Conservation (phyloP, 2,113 vertebrate species). For the Orycteropus afer region DNA sequence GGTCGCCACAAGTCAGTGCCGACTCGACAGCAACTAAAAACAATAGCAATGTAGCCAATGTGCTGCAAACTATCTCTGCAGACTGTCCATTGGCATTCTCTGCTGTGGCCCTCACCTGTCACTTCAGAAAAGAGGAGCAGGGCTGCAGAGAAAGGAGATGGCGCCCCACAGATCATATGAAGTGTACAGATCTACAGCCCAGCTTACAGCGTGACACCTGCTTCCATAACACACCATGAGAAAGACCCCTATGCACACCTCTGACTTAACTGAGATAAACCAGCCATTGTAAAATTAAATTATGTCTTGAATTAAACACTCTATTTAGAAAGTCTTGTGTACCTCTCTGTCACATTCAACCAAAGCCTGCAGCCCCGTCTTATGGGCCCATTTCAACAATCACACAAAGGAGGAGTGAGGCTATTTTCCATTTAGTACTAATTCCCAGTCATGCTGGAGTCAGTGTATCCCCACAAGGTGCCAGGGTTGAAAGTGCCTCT, state of each 20-base stretch:
- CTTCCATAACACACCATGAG: neutral
- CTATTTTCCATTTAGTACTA: neutral
- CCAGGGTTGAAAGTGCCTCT: conserved; percentile 37
- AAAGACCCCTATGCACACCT: neutral
- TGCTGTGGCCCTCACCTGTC: neutral
- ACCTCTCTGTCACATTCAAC: neutral
- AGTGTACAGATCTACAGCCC: accelerated
- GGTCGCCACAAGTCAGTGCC: too few species aligned
- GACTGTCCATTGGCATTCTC: neutral
- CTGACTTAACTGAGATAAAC: conserved; percentile 30
- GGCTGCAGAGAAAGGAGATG: neutral
- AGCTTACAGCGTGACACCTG: neutral
- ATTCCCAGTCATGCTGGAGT: conserved; percentile 41
- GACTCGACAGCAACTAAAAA: neutral
- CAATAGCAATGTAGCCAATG: neutral
- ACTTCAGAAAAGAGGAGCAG: neutral
- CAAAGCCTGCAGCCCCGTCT: neutral
- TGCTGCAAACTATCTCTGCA: neutral
- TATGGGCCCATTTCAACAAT: neutral
- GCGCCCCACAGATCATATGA: neutral
- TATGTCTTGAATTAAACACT: conserved; percentile 13
- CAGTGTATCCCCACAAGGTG: neutral
- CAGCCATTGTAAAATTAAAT: conserved; percentile 29
- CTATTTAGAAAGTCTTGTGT: neutral
- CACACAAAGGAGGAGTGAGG: neutral